Evolutionary conservation across 2,113 vertebrate species (phyloP).

Genomic region (Bungarus multicinctus): DNA sequence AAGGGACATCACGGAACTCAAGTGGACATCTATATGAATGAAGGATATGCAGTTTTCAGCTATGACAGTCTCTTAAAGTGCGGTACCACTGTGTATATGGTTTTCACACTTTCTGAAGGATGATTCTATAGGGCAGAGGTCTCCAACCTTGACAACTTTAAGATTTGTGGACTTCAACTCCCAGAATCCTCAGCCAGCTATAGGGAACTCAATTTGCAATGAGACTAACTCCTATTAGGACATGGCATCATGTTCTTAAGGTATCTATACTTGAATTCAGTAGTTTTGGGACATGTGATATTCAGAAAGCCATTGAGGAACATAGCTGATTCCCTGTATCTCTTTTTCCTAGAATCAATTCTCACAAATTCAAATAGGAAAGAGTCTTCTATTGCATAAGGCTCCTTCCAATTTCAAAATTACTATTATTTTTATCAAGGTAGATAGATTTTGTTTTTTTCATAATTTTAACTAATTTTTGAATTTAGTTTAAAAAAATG

Average conservation of each 20-base stretch:
- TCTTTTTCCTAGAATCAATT: not conserved
- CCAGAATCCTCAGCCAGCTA: too few relatives aligned
- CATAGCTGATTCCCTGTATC: not conserved
- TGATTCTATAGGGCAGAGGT: not conserved
- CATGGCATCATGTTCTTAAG: not conserved
- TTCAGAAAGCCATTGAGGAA: not conserved
- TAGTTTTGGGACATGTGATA: not conserved
- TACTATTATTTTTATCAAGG: not conserved
- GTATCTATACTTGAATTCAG: not conserved
- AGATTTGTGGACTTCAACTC: too few relatives aligned
- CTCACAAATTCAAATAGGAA: not conserved
- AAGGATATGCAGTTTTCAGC: not conserved
- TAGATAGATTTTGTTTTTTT: not conserved
- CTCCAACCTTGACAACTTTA: too few relatives aligned
- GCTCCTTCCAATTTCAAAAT: not conserved
- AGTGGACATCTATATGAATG: not conserved
- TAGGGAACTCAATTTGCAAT: not conserved
- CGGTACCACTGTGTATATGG: not conserved
- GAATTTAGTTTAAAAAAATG: not conserved
- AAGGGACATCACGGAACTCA: not conserved
- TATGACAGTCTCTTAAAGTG: not conserved
- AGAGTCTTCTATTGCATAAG: not conserved
- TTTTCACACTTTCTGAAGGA: not conserved
- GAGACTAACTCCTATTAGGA: not conserved
- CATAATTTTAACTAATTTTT: not conserved